Conservation (phyloP, 2,888 invertebrate genomes). For the Oeneis ivallda region DNA sequence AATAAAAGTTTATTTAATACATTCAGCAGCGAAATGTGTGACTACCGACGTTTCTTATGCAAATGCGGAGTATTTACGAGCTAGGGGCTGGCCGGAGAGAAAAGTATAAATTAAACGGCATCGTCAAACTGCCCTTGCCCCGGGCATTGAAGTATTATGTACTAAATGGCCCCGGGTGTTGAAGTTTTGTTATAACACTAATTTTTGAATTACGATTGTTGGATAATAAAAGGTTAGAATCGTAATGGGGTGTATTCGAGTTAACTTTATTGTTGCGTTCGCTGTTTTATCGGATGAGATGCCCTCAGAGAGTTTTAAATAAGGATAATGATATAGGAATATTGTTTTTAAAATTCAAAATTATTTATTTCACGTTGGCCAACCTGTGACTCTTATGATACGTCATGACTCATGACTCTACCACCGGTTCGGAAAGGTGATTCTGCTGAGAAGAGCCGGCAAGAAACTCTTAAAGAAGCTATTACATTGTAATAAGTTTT, state of each 20-base stretch:
- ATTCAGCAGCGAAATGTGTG: constrained; percentile 57
- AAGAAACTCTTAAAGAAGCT: too few species aligned
- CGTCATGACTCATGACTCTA: too few species aligned
- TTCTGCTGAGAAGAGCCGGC: too few species aligned
- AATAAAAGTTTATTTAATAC: constrained; percentile 16
- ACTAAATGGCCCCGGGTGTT: too few species aligned
- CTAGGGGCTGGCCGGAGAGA: constrained; percentile 58
- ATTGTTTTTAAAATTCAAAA: too few species aligned
- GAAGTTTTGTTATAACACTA: constrained; percentile 18
- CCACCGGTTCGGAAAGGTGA: too few species aligned
- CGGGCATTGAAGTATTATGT: too few species aligned
- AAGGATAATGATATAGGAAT: too few species aligned
- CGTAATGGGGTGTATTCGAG: constrained; percentile 9
- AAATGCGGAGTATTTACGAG: constrained; percentile 72
- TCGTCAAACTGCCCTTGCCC: not conserved
- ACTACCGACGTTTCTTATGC: constrained; percentile 71
- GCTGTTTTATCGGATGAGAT: not conserved
- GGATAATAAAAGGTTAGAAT: constrained; percentile 18
- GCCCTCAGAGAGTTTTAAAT: not conserved
- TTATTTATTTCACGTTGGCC: too few species aligned
- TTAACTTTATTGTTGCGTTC: constrained; percentile 3
- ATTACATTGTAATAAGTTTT: too few species aligned
- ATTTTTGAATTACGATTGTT: constrained; percentile 16
- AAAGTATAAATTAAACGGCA: constrained; percentile 30
- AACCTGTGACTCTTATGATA: too few species aligned